A percentile compares a stretch with the other conserved stretches of the same genome.
phyloP scores from a whole-genome alignment of 2,113 vertebrate genomes.

The Melanerpes formicivorus region DNA sequence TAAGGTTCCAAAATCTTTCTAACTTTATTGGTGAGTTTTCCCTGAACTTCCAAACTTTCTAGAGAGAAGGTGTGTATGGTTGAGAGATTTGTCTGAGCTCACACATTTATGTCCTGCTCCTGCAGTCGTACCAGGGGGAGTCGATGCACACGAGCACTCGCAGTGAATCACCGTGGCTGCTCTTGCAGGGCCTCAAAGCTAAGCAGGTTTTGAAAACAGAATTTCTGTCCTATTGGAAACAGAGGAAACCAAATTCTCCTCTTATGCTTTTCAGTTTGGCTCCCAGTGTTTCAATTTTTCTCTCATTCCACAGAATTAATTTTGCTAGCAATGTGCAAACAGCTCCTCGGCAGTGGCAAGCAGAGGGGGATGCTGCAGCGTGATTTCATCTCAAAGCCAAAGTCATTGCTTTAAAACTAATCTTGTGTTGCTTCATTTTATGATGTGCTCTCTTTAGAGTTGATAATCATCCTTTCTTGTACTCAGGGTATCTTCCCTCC shows the following conservation, averaged over 20 bases:
- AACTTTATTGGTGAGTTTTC: neutral
- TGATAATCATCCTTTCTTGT: constrained; percentile 44
- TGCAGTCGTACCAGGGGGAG: neutral
- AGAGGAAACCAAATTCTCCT: neutral
- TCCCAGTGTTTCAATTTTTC: neutral
- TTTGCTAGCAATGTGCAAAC: neutral
- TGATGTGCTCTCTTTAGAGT: constrained; percentile 36
- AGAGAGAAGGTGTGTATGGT: neutral
- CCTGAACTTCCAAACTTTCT: neutral
- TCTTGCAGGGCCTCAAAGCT: neutral
- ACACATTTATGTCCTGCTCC: neutral
- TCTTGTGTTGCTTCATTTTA: constrained; percentile 14
- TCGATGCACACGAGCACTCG: neutral
- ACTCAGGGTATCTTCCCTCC: constrained; percentile 44
- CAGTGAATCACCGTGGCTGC: neutral
- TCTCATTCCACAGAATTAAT: neutral
- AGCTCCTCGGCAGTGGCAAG: constrained; percentile 33
- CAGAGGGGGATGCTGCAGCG: constrained; percentile 41
- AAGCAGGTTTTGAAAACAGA: neutral
- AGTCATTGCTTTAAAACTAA: constrained; percentile 52
- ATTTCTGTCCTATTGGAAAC: neutral
- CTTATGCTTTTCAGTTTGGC: neutral
- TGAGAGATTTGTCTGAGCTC: neutral
- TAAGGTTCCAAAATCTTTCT: neutral
- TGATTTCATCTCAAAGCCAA: constrained; percentile 29